phyloP scores from a whole-genome alignment of 1,140 invertebrate species.

The Zelostemma sp. region DNA sequence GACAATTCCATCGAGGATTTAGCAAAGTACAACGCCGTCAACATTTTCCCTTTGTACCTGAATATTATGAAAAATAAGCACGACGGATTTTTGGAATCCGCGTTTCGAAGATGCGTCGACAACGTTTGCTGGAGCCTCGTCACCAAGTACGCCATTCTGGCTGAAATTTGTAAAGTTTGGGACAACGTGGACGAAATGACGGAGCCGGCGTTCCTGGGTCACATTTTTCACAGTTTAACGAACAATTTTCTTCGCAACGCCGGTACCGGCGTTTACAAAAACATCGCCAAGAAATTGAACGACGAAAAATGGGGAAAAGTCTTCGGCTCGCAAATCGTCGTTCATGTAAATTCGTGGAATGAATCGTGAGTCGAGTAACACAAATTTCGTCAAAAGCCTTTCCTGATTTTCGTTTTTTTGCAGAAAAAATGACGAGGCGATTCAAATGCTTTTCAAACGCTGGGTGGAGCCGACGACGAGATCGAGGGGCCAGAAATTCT shows the following conservation, averaged over 20 bases:
- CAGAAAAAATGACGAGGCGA: conserved; percentile 50
- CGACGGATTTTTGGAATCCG: conserved; percentile 39
- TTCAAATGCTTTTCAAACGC: conserved; percentile 51
- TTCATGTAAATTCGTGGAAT: background rate
- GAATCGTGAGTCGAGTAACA: background rate
- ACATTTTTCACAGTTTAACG: conserved; percentile 47
- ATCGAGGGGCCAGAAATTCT: background rate
- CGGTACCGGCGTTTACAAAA: conserved; percentile 53
- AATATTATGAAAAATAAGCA: conserved; percentile 58
- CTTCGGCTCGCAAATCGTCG: background rate
- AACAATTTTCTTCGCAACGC: conserved; percentile 49
- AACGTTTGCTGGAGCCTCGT: conserved; percentile 59
- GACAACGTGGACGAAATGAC: conserved; percentile 31
- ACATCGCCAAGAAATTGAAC: background rate
- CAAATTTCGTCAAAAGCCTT: background rate
- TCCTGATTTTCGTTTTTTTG: no score
- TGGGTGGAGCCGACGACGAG: conserved; percentile 34
- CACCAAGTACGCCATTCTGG: conserved; percentile 57
- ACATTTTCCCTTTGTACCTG: conserved; percentile 55
- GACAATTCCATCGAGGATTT: conserved; percentile 55
- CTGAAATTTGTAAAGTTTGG: conserved; percentile 50
- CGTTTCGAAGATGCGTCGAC: conserved; percentile 46
- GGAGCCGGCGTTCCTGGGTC: conserved; percentile 33
- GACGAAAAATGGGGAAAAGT: background rate
- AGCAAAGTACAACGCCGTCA: conserved; percentile 45